Evolutionary conservation across 2,797 vertebrate species (phyloP), one percentile per base, ranked within the genome.

Genomic region (Bufotes viridis): DNA sequence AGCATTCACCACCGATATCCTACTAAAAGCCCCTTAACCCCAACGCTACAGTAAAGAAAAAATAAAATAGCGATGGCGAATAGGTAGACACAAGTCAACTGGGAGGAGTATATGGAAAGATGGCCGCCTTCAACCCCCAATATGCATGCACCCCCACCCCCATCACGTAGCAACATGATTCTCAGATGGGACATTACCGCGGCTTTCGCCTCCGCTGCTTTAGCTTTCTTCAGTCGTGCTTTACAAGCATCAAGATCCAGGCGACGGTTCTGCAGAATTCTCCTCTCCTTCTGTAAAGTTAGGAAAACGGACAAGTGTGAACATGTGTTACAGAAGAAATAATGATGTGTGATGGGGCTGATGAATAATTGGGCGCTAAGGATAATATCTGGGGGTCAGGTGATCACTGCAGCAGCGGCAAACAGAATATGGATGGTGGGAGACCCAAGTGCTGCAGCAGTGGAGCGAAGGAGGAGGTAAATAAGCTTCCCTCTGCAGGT

Each of bases 171-270:
- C 9, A 0, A 67, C 12, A 7, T 42, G 69, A 42, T 17, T 81
- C n/a, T 1, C 80, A 81, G 53, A 15, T 75, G 18, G 78, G 67
- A 72, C 93, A 93, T 95, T 94, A 99, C 98, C 91, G 96, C 93
- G 80, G 97, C 96, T 93, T 97, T 99, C 26, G 97, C 95, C 91
- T 98, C 98, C 0, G 97, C 97, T 0, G 95, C 91, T 91, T 97
- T 98, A 79, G 98, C 97, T 87, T 97, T 99, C 96, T 97, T 98
- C 92, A 98, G 76, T 69, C 97, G 94, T 0, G 98, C 92, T 91
- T 99, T 99, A 93, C 96, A 97, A 87, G 96, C 95, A 0, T 99
- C 98, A 89, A 99, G 92, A 78, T 99, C 98, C 88, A 99, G 94
- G 0, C 98, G 97, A 0, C 96, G 96, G 91, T 99, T 98, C 90